phyloP scores from a whole-genome alignment of 2,888 invertebrate species.

The Drosophila demipolita region DNA sequence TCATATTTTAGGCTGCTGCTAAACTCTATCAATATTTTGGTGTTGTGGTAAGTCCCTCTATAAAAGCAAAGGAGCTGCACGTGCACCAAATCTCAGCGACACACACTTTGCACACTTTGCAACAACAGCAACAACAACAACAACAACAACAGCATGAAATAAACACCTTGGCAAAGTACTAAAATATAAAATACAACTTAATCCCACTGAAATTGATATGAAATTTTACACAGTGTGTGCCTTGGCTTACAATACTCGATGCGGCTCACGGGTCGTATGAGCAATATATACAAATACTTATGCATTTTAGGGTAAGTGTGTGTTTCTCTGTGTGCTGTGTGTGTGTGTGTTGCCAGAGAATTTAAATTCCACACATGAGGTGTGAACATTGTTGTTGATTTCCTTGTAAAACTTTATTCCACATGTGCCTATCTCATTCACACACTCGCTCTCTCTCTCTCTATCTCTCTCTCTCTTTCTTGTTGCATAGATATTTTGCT shows the following conservation, averaged over 20 bases:
- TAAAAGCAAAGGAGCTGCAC: constrained; percentile 68
- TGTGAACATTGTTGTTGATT: constrained; percentile 60
- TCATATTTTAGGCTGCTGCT: not conserved
- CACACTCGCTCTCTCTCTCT: not conserved
- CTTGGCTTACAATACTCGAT: constrained; percentile 22
- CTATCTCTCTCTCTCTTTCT: not conserved
- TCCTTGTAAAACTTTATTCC: constrained; percentile 49
- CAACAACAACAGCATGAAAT: constrained; percentile 29
- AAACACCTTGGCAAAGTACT: constrained; percentile 72
- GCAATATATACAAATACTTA: constrained; percentile 29
- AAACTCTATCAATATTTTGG: constrained; percentile 66
- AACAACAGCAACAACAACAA: constrained; percentile 5
- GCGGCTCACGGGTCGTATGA: constrained; percentile 43
- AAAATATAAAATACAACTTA: constrained; percentile 80
- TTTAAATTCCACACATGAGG: constrained; percentile 77
- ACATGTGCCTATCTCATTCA: not conserved
- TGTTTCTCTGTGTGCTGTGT: not conserved
- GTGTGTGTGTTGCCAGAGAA: constrained; percentile 33
- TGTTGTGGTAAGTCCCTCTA: constrained; percentile 34
- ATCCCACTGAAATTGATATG: constrained; percentile 78
- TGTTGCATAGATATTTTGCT: constrained; percentile 40
- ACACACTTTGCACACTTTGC: constrained; percentile 24
- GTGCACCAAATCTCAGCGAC: constrained; percentile 70
- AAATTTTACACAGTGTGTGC: constrained; percentile 57
- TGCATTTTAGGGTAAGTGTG: constrained; percentile 9